A percentile compares a stretch with the other conserved stretches of the same genome.
Evolutionary conservation across 2,797 vertebrate species (phyloP).

Genomic region (Platyrinchus mystaceus): DNA sequence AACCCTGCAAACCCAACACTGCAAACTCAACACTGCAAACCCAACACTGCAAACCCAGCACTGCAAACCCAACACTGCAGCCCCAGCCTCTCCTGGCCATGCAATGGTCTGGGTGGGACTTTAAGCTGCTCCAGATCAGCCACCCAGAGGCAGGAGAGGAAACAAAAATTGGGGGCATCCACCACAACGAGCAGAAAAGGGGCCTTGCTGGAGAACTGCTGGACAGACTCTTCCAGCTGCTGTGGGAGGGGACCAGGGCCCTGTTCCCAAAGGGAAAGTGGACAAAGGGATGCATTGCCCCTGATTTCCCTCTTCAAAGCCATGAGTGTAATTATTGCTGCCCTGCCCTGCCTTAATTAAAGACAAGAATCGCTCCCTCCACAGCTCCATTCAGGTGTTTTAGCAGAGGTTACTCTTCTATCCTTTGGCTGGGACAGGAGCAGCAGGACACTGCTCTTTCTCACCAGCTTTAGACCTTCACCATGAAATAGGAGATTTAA

Average conservation of each 20-base stretch:
- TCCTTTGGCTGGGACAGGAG: background rate
- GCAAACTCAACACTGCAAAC: no score
- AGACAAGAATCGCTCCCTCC: background rate
- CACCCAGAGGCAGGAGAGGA: background rate
- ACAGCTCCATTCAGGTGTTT: background rate
- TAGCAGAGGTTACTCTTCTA: background rate
- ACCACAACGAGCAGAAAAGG: background rate
- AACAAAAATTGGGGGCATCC: background rate
- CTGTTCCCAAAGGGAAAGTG: accelerated
- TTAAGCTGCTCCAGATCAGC: no score
- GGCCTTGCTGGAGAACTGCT: background rate
- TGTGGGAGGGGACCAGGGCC: background rate
- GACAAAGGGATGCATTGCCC: background rate
- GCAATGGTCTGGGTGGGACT: no score
- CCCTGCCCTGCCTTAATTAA: background rate
- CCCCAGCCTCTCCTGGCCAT: no score
- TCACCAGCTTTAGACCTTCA: background rate
- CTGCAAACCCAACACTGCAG: no score
- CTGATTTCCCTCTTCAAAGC: background rate
- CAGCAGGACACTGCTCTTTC: background rate
- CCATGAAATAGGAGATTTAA: background rate
- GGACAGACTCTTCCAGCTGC: background rate
- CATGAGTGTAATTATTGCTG: background rate
- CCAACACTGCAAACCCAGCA: no score
- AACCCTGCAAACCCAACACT: no score